Evolutionary conservation across 2,797 vertebrate species (phyloP), one percentile per base, ranked within the genome.

Genomic region (Coendou prehensilis): DNA sequence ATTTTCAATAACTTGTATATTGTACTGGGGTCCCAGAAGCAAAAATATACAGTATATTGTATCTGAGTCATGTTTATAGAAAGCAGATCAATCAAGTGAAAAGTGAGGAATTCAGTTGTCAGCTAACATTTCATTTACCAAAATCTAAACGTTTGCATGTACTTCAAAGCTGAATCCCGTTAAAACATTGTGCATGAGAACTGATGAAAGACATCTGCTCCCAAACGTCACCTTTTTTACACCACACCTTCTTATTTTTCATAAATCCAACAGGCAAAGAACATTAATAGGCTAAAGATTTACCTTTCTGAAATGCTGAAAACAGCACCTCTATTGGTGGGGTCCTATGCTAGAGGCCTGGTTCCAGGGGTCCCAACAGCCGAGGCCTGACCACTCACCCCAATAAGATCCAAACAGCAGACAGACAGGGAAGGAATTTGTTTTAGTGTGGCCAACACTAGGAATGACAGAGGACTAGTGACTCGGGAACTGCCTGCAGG

Each of bases 1-100:
- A 56, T 41, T 96, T 87, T 87, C 22, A 61, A 5, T 82, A 59
- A 75, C 54, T 82, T 82, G 52, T 73, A 79, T 75, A 78, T n/a
- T 50, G 1, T 23, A 41, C 92, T 79, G 30, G 9, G 61, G 3
- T 80, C 28, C 6, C 20, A 15, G 7, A 54, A 91, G 61, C 82
- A 93, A 92, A 96, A 86, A 57, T 84, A 69, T 17, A 28, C 71
- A 47, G 13, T 3, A 10, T 67, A 71, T 69, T 76, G 17, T 84
- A 41, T 13, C n/a, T 37, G 76, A 76, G 15, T 59, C 75, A 13
- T 91, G 14, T 81, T 92, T 61, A 47, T 59, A 84, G 71, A 94
- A 81, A 54, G n/a, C 33, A 86, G 47, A 33, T 82, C 56, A 88
- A 2, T 57, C 18, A 26, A 83, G 83, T 89, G 69, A 81, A 63